phyloP scores from a whole-genome alignment of 2,113 vertebrate species.

The Prunella fulvescens region DNA sequence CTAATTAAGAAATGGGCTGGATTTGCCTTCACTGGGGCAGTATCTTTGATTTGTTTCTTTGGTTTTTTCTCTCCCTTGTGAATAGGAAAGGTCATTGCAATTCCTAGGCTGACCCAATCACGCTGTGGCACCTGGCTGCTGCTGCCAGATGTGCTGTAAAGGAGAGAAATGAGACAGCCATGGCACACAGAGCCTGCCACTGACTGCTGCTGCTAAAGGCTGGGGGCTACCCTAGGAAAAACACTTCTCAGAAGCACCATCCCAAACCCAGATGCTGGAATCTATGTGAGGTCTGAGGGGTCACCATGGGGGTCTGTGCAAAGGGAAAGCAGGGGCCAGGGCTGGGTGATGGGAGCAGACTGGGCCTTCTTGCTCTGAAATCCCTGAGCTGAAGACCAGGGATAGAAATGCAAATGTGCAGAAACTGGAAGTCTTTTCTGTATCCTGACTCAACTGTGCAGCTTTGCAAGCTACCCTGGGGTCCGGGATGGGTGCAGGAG shows the following conservation, averaged over 20 bases:
- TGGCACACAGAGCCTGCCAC: background rate
- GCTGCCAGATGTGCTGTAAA: background rate
- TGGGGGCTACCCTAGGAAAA: background rate
- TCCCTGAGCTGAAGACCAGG: background rate
- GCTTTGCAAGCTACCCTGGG: background rate
- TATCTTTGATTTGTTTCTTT: background rate
- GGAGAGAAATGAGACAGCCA: background rate
- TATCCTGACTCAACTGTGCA: background rate
- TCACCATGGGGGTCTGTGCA: rapidly evolving
- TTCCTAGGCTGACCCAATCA: background rate
- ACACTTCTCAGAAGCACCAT: background rate
- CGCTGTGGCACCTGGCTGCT: background rate
- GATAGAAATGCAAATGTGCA: background rate
- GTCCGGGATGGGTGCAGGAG: rapidly evolving
- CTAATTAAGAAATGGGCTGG: background rate
- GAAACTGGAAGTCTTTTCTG: background rate
- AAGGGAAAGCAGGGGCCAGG: background rate
- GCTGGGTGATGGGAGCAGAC: rapidly evolving
- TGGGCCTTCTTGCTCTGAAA: background rate
- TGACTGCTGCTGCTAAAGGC: background rate
- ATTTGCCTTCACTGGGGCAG: background rate
- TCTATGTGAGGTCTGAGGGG: rapidly evolving
- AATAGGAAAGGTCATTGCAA: background rate
- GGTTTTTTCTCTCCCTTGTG: background rate
- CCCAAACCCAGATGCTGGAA: rapidly evolving